A percentile compares a stretch with the other conserved stretches of the same genome.
Conservation (phyloP, 2,113 vertebrate genomes). For the Nesoenas mayeri region DNA sequence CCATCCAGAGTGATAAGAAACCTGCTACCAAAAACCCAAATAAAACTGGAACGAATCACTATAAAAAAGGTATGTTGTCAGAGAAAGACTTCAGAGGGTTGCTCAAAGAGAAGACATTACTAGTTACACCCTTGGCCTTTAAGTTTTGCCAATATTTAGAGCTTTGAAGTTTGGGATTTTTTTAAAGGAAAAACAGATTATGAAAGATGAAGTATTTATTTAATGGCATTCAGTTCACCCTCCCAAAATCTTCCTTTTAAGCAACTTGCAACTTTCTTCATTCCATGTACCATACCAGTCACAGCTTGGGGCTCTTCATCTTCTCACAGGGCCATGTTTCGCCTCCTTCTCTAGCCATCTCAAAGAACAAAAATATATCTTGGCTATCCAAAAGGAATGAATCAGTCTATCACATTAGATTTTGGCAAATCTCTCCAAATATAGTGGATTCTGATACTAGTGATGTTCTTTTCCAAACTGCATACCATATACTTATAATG, state of each 20-base stretch:
- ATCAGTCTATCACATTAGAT: not conserved
- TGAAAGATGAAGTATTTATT: not conserved
- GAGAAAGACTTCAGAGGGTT: not conserved
- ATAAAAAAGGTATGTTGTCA: not conserved
- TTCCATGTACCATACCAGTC: not conserved
- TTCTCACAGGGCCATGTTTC: not conserved
- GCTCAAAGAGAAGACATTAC: not conserved
- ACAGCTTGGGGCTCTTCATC: not conserved
- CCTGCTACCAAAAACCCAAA: not conserved
- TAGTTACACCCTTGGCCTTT: not conserved
- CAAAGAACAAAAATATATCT: not conserved
- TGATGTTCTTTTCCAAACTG: not conserved
- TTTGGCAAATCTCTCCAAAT: not conserved
- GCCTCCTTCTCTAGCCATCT: not conserved
- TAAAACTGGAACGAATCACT: not conserved
- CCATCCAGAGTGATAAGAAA: not conserved
- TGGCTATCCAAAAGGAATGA: not conserved
- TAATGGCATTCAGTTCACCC: not conserved
- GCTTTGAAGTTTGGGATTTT: not conserved
- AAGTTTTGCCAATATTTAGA: not conserved
- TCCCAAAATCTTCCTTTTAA: not conserved
- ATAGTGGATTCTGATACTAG: not conserved
- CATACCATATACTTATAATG: not conserved
- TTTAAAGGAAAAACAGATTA: not conserved
- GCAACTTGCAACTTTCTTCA: not conserved